phyloP scores from a whole-genome alignment of 2,113 vertebrate species.

The Dendrocopos noguchii region DNA sequence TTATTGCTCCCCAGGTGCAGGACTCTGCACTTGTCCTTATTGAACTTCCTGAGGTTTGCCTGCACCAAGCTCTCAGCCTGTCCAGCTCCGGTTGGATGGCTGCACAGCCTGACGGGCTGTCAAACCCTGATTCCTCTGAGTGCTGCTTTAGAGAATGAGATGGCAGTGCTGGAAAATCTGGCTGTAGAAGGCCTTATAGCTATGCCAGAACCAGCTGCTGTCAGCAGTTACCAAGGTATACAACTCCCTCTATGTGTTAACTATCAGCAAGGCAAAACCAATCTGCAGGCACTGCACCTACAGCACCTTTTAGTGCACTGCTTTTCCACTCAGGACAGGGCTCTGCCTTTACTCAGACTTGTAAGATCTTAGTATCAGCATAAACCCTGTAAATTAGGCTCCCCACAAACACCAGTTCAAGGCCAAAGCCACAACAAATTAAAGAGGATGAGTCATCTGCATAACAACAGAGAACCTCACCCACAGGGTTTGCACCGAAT shows the following conservation, averaged over 20 bases:
- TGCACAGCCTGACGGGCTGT: too few species aligned
- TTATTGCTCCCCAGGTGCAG: too few species aligned
- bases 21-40: too few species aligned
- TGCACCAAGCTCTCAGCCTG: too few species aligned
- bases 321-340: neutral
- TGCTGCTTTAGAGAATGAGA: neutral
- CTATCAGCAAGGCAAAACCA: neutral
- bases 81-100: too few species aligned
- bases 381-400: neutral
- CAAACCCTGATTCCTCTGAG: neutral
- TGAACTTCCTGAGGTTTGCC: too few species aligned
- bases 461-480: neutral
- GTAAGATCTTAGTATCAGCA: neutral
- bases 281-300: neutral
- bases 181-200: neutral
- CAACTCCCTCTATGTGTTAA: neutral
- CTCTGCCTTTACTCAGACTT: neutral
- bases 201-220: neutral
- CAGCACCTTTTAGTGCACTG: neutral
- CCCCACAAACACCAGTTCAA: neutral
- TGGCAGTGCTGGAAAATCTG: neutral
- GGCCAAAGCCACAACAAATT: neutral
- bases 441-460: neutral
- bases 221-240: neutral
- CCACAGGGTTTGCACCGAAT: neutral